A percentile compares a stretch with the other conserved stretches of the same genome.
These are phyloP conservation scores for Rhadina sibilatrix DNA, from an alignment of 2,113 vertebrate genomes.

Conservation along the genomic window DNA sequence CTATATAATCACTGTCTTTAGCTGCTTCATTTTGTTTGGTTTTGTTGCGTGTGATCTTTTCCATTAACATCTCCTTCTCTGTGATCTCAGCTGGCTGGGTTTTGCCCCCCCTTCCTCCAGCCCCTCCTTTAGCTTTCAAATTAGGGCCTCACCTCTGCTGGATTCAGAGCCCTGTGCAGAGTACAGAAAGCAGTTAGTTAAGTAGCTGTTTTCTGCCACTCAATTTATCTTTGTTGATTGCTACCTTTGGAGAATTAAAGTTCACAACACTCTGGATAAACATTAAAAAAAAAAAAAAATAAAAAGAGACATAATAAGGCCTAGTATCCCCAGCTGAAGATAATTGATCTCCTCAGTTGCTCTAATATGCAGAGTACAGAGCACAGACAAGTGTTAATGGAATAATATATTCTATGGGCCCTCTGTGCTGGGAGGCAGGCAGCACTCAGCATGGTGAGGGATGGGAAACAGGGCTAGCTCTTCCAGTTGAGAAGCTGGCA, in stretches of 20 bases:
- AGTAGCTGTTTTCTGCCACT: slow-evolving; percentile 38
- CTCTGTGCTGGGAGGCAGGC: background rate
- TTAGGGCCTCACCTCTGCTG: background rate
- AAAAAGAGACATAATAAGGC: slow-evolving; percentile 60
- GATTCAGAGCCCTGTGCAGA: fast-evolving
- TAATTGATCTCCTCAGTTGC: slow-evolving; percentile 68
- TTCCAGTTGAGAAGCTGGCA: background rate
- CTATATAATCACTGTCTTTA: slow-evolving; percentile 58
- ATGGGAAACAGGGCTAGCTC: background rate
- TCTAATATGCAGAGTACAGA: slow-evolving; percentile 68
- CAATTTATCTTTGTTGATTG: slow-evolving; percentile 53
- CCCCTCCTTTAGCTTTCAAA: background rate
- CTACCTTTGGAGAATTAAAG: slow-evolving; percentile 63
- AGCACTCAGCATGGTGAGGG: background rate
- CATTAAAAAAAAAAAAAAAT: slow-evolving; percentile 14
- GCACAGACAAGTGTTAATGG: slow-evolving; percentile 65
- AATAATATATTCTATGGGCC: slow-evolving; percentile 62
- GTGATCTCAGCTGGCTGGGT: background rate
- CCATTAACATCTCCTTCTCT: slow-evolving; percentile 23
- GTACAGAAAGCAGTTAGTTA: background rate
- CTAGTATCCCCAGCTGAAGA: slow-evolving; percentile 65
- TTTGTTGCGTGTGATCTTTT: slow-evolving; percentile 40
- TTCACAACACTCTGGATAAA: slow-evolving; percentile 67
- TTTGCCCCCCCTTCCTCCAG: background rate
- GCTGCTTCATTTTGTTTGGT: slow-evolving; percentile 56